Evolutionary conservation across 2,797 vertebrate genomes (phyloP).

Genomic region (Leontopithecus rosalia): DNA sequence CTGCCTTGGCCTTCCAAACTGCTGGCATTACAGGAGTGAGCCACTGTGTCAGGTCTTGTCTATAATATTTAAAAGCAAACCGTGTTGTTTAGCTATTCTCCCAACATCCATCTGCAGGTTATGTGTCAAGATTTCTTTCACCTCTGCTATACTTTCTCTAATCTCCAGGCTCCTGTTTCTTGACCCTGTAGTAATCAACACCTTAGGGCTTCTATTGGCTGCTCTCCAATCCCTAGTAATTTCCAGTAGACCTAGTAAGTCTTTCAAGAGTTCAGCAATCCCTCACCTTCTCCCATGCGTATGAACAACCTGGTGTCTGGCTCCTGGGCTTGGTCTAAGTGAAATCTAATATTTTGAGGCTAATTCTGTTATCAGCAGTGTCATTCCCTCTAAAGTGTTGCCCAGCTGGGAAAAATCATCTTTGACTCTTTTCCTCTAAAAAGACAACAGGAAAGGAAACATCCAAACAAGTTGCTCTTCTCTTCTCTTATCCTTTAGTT

Average conservation of each 20-base stretch:
- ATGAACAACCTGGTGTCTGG: background rate
- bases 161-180: conserved; percentile 70
- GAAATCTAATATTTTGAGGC: conserved; percentile 61
- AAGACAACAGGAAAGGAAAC: conserved; percentile 77
- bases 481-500: conserved; percentile 69
- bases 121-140: conserved; percentile 32
- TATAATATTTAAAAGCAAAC: background rate
- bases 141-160: conserved; percentile 66
- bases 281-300: conserved; percentile 20
- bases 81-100: conserved; percentile 67
- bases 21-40: too few species aligned
- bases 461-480: conserved; percentile 69
- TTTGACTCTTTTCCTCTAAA: conserved; percentile 66
- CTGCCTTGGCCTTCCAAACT: too few species aligned
- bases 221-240: conserved; percentile 57
- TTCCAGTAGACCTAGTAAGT: conserved; percentile 57
- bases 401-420: conserved; percentile 49
- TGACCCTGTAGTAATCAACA: conserved; percentile 62
- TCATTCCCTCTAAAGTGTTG: conserved; percentile 53
- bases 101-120: background rate
- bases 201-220: conserved; percentile 23
- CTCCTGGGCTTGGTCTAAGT: conserved; percentile 35
- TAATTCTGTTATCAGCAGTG: conserved; percentile 47
- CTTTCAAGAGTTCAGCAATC: conserved; percentile 45
- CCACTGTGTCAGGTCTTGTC: too few species aligned